A percentile compares a stretch with the other conserved stretches of the same genome.
phyloP scores from a whole-genome alignment of 2,888 invertebrate species.

The Chrysolina oricalcia region DNA sequence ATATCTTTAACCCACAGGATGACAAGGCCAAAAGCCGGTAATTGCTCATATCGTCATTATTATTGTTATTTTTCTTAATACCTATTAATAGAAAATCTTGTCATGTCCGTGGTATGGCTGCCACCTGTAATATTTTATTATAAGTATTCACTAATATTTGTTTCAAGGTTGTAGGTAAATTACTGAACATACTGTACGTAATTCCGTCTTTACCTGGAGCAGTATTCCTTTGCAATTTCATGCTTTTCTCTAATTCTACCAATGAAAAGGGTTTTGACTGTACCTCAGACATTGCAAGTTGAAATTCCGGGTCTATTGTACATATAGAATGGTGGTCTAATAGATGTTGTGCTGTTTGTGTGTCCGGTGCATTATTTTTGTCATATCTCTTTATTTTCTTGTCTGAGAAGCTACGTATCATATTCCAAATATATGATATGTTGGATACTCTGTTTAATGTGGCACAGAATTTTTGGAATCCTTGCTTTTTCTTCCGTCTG shows the following conservation, averaged over 20 bases:
- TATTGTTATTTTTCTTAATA: not conserved
- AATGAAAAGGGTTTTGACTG: not conserved
- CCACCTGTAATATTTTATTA: not conserved
- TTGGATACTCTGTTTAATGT: not conserved
- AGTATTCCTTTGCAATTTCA: not conserved
- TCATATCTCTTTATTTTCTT: not conserved
- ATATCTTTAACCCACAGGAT: slow-evolving; percentile 24
- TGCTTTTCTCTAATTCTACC: not conserved
- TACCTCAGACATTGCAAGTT: not conserved
- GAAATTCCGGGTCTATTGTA: not conserved
- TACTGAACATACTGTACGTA: not conserved
- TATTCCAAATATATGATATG: slow-evolving; percentile 3
- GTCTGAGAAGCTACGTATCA: not conserved
- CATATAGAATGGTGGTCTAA: not conserved
- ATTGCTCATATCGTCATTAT: not conserved
- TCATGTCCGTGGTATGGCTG: not conserved
- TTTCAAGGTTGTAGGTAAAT: not conserved
- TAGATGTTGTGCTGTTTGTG: not conserved
- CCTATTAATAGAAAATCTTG: not conserved
- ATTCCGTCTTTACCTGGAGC: not conserved
- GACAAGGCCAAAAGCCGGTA: not conserved
- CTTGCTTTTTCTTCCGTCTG: not conserved
- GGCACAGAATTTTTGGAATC: not conserved
- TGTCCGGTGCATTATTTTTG: not conserved
- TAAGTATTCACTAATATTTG: not conserved